These are phyloP conservation scores for Phylloscopus collybita DNA, from an alignment of 2,797 vertebrate genomes.

Conservation along the genomic window DNA sequence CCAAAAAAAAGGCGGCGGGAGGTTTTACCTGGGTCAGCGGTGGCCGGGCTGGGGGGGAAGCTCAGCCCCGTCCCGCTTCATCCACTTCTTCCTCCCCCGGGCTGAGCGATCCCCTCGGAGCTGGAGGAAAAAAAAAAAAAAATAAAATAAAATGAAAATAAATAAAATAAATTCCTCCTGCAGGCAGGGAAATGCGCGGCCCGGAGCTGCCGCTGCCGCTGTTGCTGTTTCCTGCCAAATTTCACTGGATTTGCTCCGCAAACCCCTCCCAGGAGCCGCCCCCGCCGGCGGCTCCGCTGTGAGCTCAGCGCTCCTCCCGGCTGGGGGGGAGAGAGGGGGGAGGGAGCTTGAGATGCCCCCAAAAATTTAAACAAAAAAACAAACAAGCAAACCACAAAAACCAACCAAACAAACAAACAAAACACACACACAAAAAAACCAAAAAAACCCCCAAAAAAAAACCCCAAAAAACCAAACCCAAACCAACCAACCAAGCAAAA, in stretches of 20 bases:
- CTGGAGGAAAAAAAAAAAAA: not conserved
- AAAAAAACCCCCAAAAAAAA: no score
- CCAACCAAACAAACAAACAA: no score
- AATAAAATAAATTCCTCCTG: not conserved
- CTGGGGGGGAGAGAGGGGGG: rapidly evolving
- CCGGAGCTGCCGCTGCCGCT: no score
- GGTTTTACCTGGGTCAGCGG: constrained; percentile 7
- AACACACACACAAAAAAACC: no score
- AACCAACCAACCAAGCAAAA: no score
- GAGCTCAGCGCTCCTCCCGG: not conserved
- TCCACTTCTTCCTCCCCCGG: not conserved
- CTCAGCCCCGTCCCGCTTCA: not conserved
- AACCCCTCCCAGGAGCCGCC: not conserved
- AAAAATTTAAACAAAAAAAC: no score
- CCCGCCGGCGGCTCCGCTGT: not conserved
- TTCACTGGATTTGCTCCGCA: not conserved
- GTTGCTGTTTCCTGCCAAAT: not conserved
- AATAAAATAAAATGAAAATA: no score
- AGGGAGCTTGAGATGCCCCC: not conserved
- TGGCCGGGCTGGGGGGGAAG: rapidly evolving
- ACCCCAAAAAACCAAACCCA: no score
- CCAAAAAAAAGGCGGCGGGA: no score
- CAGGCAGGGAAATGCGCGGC: not conserved
- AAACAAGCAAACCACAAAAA: no score
- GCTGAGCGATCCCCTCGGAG: not conserved